Base-by-base conservation (phyloP, 1,140 invertebrate species). In the Papilio polyxenes region DNA sequence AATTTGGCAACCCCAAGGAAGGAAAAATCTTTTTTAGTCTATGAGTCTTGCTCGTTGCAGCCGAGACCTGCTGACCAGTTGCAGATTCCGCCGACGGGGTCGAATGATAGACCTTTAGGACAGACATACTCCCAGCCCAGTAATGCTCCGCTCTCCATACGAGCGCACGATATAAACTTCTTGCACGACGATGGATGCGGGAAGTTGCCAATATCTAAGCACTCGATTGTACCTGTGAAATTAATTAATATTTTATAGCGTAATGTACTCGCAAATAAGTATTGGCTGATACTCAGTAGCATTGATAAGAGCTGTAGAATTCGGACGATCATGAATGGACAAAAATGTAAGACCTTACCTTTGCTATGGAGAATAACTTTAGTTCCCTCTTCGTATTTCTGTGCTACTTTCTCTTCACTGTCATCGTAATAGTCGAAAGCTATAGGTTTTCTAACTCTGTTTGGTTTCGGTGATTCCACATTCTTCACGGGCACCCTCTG, bases 121-220 rank as follows among this genome's bases (percentile, higher is more conserved):
- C 98, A 98, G 0, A 97, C 97, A 91, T 98, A 98, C 83, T 98
- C 97, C 96, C 97, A 98, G 3, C 97, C 97, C 0, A 97, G 92
- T 0, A 98, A 95, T 31, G 96, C 95, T 51, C 96, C 96, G 86
- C 96, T 97, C 75, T 97, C 97, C 94, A 98, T 97, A 89, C 96
- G 96, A 0, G 97, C 97, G 90, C 98, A 98, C 9, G 97, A 97
- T 82, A 98, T 98, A 90, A 98, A 98, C 92, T 98, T 98, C 91
- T 96, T 97, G 91, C 98, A 98, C 1, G 97, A 98, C 10, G 96
- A 95, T 0, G 98, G 98, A 95, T 98, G 98, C 0, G 98, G 97
- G 92, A 98, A 98, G 89, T 98, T 98, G 48, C 98, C 98, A 87
- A 97, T 96, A 90, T 98, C 98, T 31, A 98, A 93, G 88, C 98